Evolutionary conservation across 2,113 vertebrate genomes (phyloP).

Genomic region (Misgurnus mizolepis): DNA sequence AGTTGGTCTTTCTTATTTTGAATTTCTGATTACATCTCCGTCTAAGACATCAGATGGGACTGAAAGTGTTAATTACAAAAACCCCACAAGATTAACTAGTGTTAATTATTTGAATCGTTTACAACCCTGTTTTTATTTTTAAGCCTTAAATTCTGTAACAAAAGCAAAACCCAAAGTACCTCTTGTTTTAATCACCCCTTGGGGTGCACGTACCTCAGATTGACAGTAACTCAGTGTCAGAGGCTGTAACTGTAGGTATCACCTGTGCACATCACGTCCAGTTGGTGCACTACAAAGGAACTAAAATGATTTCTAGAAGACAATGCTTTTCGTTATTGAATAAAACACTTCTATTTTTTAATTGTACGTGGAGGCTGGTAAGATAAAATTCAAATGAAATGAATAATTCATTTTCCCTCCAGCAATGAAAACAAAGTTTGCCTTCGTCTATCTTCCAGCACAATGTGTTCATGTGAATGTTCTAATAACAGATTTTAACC

Average conservation of each 20-base stretch:
- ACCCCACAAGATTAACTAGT: too few relatives aligned
- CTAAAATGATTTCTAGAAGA: not conserved
- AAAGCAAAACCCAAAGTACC: too few relatives aligned
- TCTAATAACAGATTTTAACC: constrained; percentile 19
- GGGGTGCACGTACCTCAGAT: not conserved
- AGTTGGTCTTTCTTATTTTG: too few relatives aligned
- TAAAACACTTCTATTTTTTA: not conserved
- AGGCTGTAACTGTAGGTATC: too few relatives aligned
- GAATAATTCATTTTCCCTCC: not conserved
- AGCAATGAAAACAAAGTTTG: constrained; percentile 1
- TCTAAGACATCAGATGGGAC: too few relatives aligned
- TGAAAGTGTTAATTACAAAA: too few relatives aligned
- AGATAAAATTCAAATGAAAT: constrained; percentile 8
- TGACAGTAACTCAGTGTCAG: too few relatives aligned
- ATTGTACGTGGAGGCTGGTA: not conserved
- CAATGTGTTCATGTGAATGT: constrained; percentile 16
- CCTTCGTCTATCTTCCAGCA: not conserved
- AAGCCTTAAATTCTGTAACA: too few relatives aligned
- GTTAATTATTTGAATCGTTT: too few relatives aligned
- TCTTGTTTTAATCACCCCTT: too few relatives aligned
- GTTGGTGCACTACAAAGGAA: not conserved
- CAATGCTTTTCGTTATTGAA: not conserved
- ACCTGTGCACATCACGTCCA: not conserved
- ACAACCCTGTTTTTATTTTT: too few relatives aligned
- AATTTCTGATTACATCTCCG: too few relatives aligned